These are phyloP conservation scores for Petrocephalus schoutedeni DNA, from an alignment of 2,797 vertebrate species.

Conservation along the genomic window DNA sequence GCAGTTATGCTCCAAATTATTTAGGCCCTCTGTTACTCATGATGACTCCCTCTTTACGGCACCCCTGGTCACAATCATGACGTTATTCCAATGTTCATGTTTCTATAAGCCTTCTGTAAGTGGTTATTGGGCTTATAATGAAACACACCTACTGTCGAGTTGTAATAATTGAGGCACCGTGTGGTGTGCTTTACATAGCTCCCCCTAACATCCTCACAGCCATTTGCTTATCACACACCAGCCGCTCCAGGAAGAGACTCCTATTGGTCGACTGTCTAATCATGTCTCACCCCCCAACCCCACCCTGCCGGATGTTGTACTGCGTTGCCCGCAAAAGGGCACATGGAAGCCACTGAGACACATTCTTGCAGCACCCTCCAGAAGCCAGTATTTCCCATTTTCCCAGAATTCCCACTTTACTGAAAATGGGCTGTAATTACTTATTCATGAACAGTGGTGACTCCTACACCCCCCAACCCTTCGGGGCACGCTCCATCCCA, in stretches of 20 bases:
- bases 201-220: background rate
- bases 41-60: background rate
- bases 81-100: background rate
- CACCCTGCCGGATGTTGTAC: background rate
- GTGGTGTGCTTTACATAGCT: background rate
- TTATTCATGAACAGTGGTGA: background rate
- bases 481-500: background rate
- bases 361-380: background rate
- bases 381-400: background rate
- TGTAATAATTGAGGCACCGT: background rate
- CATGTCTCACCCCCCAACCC: background rate
- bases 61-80: background rate
- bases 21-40: background rate
- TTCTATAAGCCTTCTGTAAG: background rate
- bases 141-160: background rate
- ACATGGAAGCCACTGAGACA: too few species aligned
- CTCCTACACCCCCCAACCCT: background rate
- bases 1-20: background rate
- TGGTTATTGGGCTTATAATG: background rate
- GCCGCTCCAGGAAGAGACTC: background rate
- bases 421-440: conserved; percentile 4
- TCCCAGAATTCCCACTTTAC: background rate
- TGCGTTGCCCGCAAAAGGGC: background rate
- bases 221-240: background rate
- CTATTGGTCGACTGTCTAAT: background rate